These are phyloP conservation scores for Sinodicranocentrus sp. DNA, from an alignment of 2,888 invertebrate genomes.

Conservation along the genomic window DNA sequence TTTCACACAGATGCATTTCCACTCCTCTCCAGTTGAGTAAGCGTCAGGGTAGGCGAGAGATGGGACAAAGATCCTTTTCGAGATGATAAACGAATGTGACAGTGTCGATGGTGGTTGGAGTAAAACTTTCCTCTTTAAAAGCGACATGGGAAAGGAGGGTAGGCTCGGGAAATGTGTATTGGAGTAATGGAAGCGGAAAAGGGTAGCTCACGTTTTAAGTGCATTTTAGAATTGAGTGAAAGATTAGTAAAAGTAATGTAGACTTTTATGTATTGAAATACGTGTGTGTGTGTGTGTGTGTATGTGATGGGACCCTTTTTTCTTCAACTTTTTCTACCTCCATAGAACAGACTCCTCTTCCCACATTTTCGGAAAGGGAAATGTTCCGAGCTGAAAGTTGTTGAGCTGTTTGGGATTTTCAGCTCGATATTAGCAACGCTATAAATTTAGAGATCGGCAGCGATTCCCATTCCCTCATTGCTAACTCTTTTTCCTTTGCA, in stretches of 20 bases:
- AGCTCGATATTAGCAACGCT: neutral
- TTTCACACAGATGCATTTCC: conserved; percentile 2
- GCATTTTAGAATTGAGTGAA: conserved; percentile 19
- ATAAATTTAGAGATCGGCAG: neutral
- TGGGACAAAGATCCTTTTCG: conserved; percentile 5
- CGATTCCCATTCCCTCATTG: too few relatives aligned
- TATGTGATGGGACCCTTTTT: neutral
- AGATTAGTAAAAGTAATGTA: conserved; percentile 21
- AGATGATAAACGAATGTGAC: conserved; percentile 67
- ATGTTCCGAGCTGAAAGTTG: too few relatives aligned
- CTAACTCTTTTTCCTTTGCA: too few relatives aligned
- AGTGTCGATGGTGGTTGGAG: conserved; percentile 58
- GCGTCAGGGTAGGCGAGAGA: neutral
- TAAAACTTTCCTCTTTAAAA: conserved; percentile 39
- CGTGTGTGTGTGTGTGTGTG: neutral
- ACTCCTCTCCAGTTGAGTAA: too few relatives aligned
- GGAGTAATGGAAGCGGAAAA: conserved; percentile 5
- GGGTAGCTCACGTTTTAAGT: conserved; percentile 1
- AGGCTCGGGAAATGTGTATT: neutral
- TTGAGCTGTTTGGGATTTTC: conserved; percentile 5
- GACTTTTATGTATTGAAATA: neutral
- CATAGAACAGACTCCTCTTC: too few relatives aligned
- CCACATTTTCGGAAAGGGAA: too few relatives aligned
- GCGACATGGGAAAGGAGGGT: conserved; percentile 23
- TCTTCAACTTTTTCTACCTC: too few relatives aligned